Evolutionary conservation across 1,140 invertebrate genomes (phyloP).

Genomic region (Acarapis woodi): DNA sequence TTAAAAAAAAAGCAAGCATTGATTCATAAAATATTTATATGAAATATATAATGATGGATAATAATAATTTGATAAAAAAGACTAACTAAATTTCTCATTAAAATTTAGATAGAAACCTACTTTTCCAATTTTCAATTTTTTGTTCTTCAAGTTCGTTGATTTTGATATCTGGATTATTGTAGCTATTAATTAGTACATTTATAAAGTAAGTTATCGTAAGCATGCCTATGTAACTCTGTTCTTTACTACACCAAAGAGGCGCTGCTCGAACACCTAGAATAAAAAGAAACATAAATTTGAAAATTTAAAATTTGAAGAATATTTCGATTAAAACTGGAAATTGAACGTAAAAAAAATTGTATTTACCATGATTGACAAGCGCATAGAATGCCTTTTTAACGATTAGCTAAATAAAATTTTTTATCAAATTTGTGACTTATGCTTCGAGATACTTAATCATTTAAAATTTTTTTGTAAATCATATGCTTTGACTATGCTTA

Average conservation of each 20-base stretch:
- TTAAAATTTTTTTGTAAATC: background rate
- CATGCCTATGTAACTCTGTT: slow-evolving; percentile 68
- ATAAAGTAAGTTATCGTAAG: slow-evolving; percentile 99
- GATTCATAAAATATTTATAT: too few species aligned
- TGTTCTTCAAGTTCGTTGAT: slow-evolving; percentile 96
- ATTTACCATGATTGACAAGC: slow-evolving; percentile 75
- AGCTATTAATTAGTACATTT: slow-evolving; percentile 77
- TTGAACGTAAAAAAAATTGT: slow-evolving; percentile 5
- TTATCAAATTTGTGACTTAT: too few species aligned
- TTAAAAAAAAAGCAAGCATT: too few species aligned
- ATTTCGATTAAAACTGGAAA: background rate
- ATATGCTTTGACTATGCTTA: slow-evolving; percentile 37
- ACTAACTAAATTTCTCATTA: slow-evolving; percentile 15
- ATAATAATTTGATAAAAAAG: background rate
- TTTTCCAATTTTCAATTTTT: slow-evolving; percentile 71
- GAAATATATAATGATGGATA: background rate
- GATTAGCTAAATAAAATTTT: slow-evolving; percentile 86
- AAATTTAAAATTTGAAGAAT: background rate
- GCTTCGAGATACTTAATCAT: background rate
- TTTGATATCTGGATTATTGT: slow-evolving; percentile 53
- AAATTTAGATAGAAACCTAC: slow-evolving; percentile 11
- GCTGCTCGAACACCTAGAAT: slow-evolving; percentile 62
- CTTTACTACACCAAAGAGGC: slow-evolving; percentile 74
- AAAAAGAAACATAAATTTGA: background rate
- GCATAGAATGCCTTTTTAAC: slow-evolving; percentile 86